These are phyloP conservation scores for Thryonomys swinderianus DNA, from an alignment of 2,113 vertebrate species.

Conservation along the genomic window DNA sequence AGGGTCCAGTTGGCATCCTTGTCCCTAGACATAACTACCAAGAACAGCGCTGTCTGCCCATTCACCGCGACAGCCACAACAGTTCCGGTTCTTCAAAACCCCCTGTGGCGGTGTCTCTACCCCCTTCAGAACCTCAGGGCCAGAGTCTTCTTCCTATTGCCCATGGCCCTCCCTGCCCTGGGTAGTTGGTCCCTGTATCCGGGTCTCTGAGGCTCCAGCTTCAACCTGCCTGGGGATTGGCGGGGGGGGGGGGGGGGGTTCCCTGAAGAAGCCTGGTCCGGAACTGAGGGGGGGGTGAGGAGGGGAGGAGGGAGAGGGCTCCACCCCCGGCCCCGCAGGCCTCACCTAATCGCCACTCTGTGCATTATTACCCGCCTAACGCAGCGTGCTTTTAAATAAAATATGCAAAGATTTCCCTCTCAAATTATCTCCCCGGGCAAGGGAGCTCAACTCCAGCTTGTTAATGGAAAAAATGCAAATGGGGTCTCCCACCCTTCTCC, in stretches of 20 bases:
- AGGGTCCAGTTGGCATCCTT: background rate
- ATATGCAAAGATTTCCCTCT: conserved; percentile 92
- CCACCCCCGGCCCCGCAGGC: conserved; percentile 82
- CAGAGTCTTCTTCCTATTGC: background rate
- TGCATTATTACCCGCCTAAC: conserved; percentile 90
- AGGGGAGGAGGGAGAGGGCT: conserved; percentile 51
- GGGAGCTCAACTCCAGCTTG: conserved; percentile 86
- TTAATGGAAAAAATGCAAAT: conserved; percentile 92
- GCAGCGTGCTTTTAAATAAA: conserved; percentile 90
- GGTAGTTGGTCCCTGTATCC: background rate
- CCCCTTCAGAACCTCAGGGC: background rate
- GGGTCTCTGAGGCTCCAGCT: background rate
- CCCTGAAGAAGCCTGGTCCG: background rate
- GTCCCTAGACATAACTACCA: background rate
- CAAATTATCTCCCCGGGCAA: conserved; percentile 88
- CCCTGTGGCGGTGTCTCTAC: background rate
- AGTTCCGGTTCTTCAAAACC: background rate
- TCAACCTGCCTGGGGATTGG: background rate
- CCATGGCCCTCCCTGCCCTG: background rate
- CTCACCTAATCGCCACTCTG: conserved; percentile 87
- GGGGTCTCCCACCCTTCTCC: conserved; percentile 73
- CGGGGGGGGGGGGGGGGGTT: background rate
- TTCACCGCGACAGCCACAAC: background rate
- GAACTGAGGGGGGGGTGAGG: background rate
- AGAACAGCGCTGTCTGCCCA: background rate